Evolutionary conservation across 2,888 invertebrate species (phyloP), one percentile per base, ranked within the genome.

Genomic region (Patella caerulea): DNA sequence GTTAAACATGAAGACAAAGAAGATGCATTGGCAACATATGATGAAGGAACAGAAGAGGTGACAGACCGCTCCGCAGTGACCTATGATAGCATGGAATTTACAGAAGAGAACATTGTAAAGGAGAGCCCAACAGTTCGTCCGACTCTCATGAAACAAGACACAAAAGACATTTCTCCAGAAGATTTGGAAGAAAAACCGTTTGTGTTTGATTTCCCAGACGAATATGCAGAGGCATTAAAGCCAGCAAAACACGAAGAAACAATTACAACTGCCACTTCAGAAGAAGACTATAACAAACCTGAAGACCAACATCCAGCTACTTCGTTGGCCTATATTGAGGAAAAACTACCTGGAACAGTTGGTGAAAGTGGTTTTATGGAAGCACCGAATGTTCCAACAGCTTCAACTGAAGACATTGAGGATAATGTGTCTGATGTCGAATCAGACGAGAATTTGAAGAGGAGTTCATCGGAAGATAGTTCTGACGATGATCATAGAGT

Each of bases 141-240:
- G 24, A 75, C 71, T 55, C 76, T 80, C 34, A 34, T 78, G 14
- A 81, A 78, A 75, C 80, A 84, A 59, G 83, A 82, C 54, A 82
- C 81, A 34, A 78, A 80, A 19, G 85, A 86, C 77, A 87, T 88
- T 59, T 89, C 89, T 14, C 88, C 88, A 24, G 88, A 88, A 77
- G 88, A 89, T 74, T 77, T 88, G 17, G 84, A 86, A 76, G 88
- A 88, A 78, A 86, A 84, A 76, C 83, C 84, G 14, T 75, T 76
- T 34, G 76, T 81, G 29, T 88, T 86, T 83, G 87, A 86, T 59
- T 86, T 87, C 76, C 86, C 86, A 59, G 86, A 86, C 78, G 86
- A 72, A 17, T 17, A 71, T 71, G 65, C 45, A 71, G 81, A 81
- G 69, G 69, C 34, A 12, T 24, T 24, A 24, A 65, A 65, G 24